Evolutionary conservation across 2,888 invertebrate genomes (phyloP).

Genomic region (Aphidius colemani): DNA sequence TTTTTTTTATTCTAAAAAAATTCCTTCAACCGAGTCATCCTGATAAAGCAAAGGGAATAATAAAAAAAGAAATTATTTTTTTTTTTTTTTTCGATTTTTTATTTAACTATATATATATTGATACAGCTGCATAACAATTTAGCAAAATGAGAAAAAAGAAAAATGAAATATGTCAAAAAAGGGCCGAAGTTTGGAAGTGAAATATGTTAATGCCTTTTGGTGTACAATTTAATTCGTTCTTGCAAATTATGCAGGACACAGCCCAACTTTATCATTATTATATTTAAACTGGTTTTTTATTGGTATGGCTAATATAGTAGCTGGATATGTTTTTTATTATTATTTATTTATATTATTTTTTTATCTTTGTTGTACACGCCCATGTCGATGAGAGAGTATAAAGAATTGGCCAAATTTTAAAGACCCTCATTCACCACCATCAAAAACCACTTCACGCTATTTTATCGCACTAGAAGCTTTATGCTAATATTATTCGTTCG

Average conservation of each 20-base stretch:
- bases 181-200: constrained; percentile 18
- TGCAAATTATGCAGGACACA: constrained; percentile 28
- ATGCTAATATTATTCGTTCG: not conserved
- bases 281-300: constrained; percentile 25
- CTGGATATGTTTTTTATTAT: not conserved
- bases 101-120: no score
- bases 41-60: no score
- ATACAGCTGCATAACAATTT: not conserved
- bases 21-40: no score
- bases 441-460: constrained; percentile 7
- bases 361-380: not conserved
- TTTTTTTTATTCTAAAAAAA: no score
- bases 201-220: constrained; percentile 31
- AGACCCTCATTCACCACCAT: constrained; percentile 9
- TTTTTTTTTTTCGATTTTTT: no score
- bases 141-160: not conserved
- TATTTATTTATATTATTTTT: not conserved
- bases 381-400: constrained; percentile 9
- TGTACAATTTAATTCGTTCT: constrained; percentile 32
- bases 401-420: constrained; percentile 14
- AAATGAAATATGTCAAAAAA: constrained; percentile 14
- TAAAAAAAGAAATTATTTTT: no score
- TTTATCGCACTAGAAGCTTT: no score
- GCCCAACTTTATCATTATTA: not conserved
- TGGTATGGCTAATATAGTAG: not conserved